phyloP scores from a whole-genome alignment of 2,888 invertebrate species.

The Drosophila eohydei region DNA sequence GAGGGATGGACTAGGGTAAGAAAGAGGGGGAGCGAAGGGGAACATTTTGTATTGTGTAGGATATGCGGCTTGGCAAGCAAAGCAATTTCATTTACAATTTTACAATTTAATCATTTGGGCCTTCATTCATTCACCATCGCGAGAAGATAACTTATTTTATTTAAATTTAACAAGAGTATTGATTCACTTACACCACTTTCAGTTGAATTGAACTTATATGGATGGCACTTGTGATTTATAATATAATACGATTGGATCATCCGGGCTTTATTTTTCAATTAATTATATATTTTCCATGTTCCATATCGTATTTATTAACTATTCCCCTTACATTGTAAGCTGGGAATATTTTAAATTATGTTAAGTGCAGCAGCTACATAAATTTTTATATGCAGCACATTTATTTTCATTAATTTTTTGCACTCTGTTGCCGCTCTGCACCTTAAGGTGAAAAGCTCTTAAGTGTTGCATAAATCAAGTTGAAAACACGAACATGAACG shows the following conservation, averaged over 20 bases:
- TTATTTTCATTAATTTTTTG: constrained; percentile 48
- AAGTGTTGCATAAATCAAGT: constrained; percentile 62
- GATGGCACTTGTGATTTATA: neutral
- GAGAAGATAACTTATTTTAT: neutral
- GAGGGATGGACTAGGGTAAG: neutral
- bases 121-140: constrained; percentile 7
- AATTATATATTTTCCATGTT: neutral
- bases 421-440: constrained; percentile 6
- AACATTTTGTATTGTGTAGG: constrained; percentile 8
- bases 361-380: constrained; percentile 37
- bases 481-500: neutral
- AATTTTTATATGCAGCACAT: constrained; percentile 43
- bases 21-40: neutral
- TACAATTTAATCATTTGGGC: constrained; percentile 29
- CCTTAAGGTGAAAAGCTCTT: constrained; percentile 9
- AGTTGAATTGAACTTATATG: neutral
- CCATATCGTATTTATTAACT: constrained; percentile 1
- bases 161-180: neutral
- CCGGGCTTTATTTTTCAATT: neutral
- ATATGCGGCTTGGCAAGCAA: constrained; percentile 9
- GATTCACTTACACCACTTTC: neutral
- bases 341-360: constrained; percentile 39
- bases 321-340: neutral
- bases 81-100: constrained; percentile 42
- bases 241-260: neutral